These are phyloP conservation scores for Acanthosepion pharaonis DNA, from an alignment of 2,888 invertebrate genomes.

Conservation along the genomic window DNA sequence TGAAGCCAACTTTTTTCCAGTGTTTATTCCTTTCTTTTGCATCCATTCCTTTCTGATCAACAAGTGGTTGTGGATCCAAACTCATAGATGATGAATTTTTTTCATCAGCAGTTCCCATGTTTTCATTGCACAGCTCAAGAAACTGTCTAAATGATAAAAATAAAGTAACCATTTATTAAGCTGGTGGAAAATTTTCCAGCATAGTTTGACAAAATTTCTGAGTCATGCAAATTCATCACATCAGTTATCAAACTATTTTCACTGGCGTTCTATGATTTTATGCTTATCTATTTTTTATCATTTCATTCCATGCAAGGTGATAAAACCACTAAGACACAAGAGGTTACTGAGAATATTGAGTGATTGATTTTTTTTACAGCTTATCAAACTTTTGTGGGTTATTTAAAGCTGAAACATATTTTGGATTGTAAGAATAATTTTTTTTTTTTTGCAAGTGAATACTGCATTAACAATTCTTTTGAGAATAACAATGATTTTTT, in stretches of 20 bases:
- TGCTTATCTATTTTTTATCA: neutral
- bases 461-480: too few species aligned
- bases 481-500: too few species aligned
- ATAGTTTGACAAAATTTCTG: neutral
- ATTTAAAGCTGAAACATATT: too few species aligned
- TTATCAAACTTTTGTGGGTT: too few species aligned
- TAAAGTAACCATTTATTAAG: too few species aligned
- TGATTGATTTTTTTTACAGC: too few species aligned
- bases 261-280: too few species aligned
- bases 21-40: slow-evolving; percentile 54
- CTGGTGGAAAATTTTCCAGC: neutral
- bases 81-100: neutral
- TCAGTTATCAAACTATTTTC: neutral
- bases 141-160: neutral
- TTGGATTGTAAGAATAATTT: too few species aligned
- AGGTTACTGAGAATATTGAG: too few species aligned
- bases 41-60: slow-evolving; percentile 57
- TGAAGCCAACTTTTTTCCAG: slow-evolving; percentile 49
- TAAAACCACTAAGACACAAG: too few species aligned
- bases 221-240: neutral
- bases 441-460: too few species aligned
- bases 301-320: too few species aligned
- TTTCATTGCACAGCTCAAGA: neutral
- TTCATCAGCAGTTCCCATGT: neutral
- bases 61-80: slow-evolving; percentile 45